Evolutionary conservation across 1,140 invertebrate genomes (phyloP), one percentile per base, ranked within the genome.

Genomic region (Heliconius congener): DNA sequence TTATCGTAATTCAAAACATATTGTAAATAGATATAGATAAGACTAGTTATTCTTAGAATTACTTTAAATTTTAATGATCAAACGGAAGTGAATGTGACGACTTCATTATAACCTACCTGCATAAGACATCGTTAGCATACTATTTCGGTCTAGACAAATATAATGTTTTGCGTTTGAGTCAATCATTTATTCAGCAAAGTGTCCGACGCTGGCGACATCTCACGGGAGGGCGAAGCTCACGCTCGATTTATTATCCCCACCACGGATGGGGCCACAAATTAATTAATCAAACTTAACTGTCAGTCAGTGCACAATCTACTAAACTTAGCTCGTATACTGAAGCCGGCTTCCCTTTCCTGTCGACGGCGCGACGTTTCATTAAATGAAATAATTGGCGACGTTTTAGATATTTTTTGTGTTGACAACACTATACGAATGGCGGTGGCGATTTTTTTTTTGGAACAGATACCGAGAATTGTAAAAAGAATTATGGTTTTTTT

Each of bases 261-360:
- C 90, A 86, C 84, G 39, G 84, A 90, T 86, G 89, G 85, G 80
- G 85, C 86, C 78, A 81, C 85, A 78, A 89, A 93, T 94, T 93
- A 94, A 94, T 94, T 94, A 94, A 94, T 94, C 91, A 94, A 92
- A 90, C 78, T 88, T 89, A 85, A 89, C 89, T 88, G 92, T 93
- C 90, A 91, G 76, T 92, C 92, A 93, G 86, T 87, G 86, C 85
- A 92, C 90, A 91, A 92, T 92, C 90, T 78, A 84, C 88, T 91
- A 91, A 91, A 93, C 78, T 88, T 90, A 91, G 88, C 86, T 81
- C 81, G 80, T 79, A 84, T 83, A 79, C 82, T 77, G 82, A 76
- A 82, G 76, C 75, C 80, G 77, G 88, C 85, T 94, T 94, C 92
- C 92, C 89, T 89, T 94, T 93, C 92, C 91, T 93, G 90, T 93